phyloP scores from a whole-genome alignment of 2,888 invertebrate genomes.

The Malthinus flaveolus region DNA sequence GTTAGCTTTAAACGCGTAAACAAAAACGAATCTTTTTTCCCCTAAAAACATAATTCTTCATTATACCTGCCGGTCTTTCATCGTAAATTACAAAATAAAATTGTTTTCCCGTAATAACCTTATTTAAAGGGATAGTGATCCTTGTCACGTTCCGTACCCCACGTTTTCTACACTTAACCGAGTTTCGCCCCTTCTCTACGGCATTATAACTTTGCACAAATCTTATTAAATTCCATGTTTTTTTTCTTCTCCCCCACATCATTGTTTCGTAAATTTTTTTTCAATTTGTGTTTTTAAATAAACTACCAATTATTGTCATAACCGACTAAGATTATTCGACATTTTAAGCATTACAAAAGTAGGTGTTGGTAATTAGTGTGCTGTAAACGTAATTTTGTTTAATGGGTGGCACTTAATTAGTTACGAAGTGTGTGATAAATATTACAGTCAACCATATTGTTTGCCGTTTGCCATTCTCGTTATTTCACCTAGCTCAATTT shows the following conservation, averaged over 20 bases:
- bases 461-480: neutral
- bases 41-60: slow-evolving; percentile 22
- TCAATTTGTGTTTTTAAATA: slow-evolving; percentile 2
- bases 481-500: no score
- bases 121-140: slow-evolving; percentile 47
- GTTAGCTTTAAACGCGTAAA: slow-evolving; percentile 5
- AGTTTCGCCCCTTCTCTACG: slow-evolving; percentile 37
- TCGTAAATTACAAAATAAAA: slow-evolving; percentile 42
- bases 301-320: neutral
- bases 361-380: slow-evolving; percentile 1
- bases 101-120: slow-evolving; percentile 49
- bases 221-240: slow-evolving; percentile 44
- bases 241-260: slow-evolving; percentile 32
- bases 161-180: slow-evolving; percentile 39
- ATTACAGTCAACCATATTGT: slow-evolving; percentile 3
- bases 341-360: slow-evolving; percentile 1
- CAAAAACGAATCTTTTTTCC: slow-evolving; percentile 12
- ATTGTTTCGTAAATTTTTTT: slow-evolving; percentile 26
- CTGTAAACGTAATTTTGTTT: slow-evolving; percentile 6
- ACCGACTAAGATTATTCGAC: neutral
- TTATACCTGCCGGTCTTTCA: slow-evolving; percentile 29
- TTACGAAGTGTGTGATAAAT: neutral
- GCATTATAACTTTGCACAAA: slow-evolving; percentile 45
- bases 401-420: slow-evolving; percentile 3
- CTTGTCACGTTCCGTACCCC: slow-evolving; percentile 44